These are phyloP conservation scores for Melanotaenia maccullochi DNA, from an alignment of 2,797 vertebrate species.

Conservation along the genomic window DNA sequence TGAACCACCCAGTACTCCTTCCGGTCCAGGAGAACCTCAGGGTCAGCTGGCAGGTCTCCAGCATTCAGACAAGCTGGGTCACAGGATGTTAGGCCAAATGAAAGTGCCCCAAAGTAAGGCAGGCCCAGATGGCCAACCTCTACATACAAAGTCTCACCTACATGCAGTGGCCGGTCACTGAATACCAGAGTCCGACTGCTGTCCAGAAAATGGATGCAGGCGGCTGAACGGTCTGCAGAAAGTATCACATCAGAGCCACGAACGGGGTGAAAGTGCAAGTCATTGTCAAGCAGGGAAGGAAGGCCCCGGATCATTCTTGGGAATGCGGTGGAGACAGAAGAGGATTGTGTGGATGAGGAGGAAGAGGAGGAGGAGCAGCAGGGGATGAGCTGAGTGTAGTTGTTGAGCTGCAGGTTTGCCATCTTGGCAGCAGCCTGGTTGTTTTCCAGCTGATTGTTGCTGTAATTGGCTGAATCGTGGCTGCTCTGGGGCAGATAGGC, in stretches of 20 bases:
- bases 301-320: conserved; percentile 63
- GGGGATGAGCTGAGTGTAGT: conserved; percentile 86
- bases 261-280: conserved; percentile 94
- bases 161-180: conserved; percentile 92
- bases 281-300: conserved; percentile 88
- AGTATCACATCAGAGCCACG: conserved; percentile 92
- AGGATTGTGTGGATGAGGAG: conserved; percentile 60
- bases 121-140: conserved; percentile 93
- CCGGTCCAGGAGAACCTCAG: conserved; percentile 93
- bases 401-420: conserved; percentile 90
- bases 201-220: conserved; percentile 93
- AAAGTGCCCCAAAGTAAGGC: conserved; percentile 90
- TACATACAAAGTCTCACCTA: conserved; percentile 92
- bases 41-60: conserved; percentile 92
- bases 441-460: conserved; percentile 97
- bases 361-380: conserved; percentile 86
- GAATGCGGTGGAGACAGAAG: conserved; percentile 61
- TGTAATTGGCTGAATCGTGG: conserved; percentile 98
- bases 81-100: conserved; percentile 96
- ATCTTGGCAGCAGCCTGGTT: conserved; percentile 97
- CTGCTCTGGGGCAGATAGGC: conserved; percentile 94
- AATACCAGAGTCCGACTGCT: conserved; percentile 95
- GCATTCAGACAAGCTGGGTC: conserved; percentile 91
- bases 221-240: conserved; percentile 91
- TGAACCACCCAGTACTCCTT: conserved; percentile 99